These are phyloP conservation scores for Nephrotoma flavescens DNA, from an alignment of 2,888 invertebrate species.

Conservation along the genomic window DNA sequence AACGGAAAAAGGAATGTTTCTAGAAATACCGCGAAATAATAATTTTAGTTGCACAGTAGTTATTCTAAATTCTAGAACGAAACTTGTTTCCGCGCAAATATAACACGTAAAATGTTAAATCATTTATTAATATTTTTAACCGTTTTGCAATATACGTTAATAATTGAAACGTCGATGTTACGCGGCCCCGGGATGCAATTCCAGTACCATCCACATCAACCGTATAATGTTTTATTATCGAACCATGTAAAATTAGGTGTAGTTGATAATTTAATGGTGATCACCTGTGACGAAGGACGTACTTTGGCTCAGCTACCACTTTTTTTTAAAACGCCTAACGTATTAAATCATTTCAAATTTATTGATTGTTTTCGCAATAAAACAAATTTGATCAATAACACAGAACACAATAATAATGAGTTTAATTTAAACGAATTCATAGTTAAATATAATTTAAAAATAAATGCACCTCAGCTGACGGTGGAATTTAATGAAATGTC, in stretches of 20 bases:
- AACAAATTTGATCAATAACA: neutral
- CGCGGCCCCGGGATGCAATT: neutral
- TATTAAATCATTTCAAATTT: neutral
- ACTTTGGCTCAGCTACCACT: neutral
- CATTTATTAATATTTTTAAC: neutral
- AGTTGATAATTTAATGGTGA: neutral
- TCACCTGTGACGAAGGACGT: neutral
- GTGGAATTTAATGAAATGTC: neutral
- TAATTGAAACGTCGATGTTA: neutral
- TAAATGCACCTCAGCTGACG: neutral
- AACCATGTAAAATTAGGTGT: neutral
- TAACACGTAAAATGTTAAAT: neutral
- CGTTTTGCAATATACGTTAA: neutral
- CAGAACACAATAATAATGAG: neutral
- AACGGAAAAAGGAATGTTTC: neutral
- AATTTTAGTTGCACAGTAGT: neutral
- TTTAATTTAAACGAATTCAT: neutral
- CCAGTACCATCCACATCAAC: neutral
- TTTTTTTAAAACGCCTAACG: neutral
- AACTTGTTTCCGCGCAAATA: neutral
- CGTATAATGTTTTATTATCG: neutral
- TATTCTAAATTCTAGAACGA: neutral
- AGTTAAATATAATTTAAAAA: neutral
- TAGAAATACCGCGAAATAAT: neutral
- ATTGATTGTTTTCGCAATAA: neutral